Percentiles rank a stretch among this genome's conserved stretches.
phyloP scores from a whole-genome alignment of 2,113 vertebrate genomes.

The Uria lomvia region DNA sequence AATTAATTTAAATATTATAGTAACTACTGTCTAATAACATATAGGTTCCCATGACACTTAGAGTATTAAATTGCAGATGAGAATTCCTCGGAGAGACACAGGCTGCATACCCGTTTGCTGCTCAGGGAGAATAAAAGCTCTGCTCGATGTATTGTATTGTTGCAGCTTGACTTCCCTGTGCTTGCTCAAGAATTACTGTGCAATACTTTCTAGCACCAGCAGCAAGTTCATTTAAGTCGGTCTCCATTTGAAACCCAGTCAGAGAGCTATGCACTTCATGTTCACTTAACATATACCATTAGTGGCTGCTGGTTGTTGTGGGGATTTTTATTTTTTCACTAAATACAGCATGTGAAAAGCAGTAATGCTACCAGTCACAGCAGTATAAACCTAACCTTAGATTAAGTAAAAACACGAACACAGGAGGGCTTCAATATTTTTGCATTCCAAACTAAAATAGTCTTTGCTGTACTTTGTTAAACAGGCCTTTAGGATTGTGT shows the following conservation, averaged over 20 bases:
- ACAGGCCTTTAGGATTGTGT: not conserved
- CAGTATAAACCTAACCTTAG: not conserved
- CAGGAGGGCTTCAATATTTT: fast-evolving
- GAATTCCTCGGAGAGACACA: not conserved
- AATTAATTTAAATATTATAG: not conserved
- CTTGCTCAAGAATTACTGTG: not conserved
- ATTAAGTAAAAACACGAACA: not conserved
- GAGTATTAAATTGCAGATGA: not conserved
- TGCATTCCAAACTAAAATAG: not conserved
- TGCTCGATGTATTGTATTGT: fast-evolving
- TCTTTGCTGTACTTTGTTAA: not conserved
- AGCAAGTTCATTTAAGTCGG: not conserved
- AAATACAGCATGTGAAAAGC: not conserved
- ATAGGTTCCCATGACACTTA: not conserved
- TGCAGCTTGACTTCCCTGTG: not conserved
- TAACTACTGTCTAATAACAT: not conserved
- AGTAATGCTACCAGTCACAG: not conserved
- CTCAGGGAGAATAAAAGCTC: not conserved
- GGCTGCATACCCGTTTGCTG: not conserved
- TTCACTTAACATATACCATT: not conserved
- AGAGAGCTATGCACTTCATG: not conserved
- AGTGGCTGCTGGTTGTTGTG: not conserved
- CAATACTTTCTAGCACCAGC: not conserved
- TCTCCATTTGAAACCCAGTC: not conserved
- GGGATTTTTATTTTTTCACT: not conserved